Evolutionary conservation across 2,113 vertebrate genomes (phyloP), one percentile per base, ranked within the genome.

Genomic region (Speoplatyrhinus poulsoni): DNA sequence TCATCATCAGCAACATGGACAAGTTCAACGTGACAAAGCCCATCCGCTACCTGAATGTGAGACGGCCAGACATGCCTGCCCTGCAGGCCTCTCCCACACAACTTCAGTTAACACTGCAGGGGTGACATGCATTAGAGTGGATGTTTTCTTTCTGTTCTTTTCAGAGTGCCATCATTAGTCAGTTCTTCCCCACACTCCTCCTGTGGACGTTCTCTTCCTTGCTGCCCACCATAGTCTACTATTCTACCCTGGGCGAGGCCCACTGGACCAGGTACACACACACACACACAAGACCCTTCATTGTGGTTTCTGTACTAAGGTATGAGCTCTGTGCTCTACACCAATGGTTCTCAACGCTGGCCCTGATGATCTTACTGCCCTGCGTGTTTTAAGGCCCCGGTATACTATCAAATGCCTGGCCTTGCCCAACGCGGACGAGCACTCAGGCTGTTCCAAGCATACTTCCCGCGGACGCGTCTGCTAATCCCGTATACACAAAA

Each of bases 141-240:
- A 26, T 41, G 36, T 41, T 68, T 60, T 59, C 55, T 33, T 63
- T 61, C 54, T 47, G 17, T 60, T 41, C 46, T 12, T 3, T 3
- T 15, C 80, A 99, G 98, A 93, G 92, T 82, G 95, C 97, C 0
- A 26, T 99, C 2, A 67, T 98, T 93, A 99, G 94, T 82, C 97
- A 99, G 84, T 99, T 98, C 91, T 95, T 98, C 84, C 97, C 97
- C n/a, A 98, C 97, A 0, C 77, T 99, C 41, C 88, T 99, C 61
- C 93, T 99, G 68, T 99, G 96, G 96, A 87, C 93, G 65, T 98
- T 99, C 88, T 96, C 96, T 0, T 93, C 98, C 0, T 84, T 99
- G 65, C 87, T 99, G 9, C 98, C 98, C 0, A 93, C 95, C 10
- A 66, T 97, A 0, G 96, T 99, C 4, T 97, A 96, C 85, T 99